Evolutionary conservation across 2,888 invertebrate species (phyloP).

Genomic region (Agrotis ipsilon): DNA sequence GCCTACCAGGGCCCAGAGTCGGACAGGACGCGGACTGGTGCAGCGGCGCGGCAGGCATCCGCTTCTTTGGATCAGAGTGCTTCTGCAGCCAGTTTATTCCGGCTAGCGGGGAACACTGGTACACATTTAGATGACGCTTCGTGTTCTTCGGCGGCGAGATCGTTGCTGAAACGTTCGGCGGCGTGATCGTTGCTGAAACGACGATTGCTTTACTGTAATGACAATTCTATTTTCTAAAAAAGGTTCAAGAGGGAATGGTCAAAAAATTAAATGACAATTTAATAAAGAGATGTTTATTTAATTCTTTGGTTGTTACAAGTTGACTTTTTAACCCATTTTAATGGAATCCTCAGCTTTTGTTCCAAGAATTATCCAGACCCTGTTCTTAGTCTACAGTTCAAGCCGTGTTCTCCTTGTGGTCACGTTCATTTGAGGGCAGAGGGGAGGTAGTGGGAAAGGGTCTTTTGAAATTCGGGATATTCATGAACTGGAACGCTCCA

Average conservation of each 20-base stretch:
- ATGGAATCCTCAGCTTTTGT: slow-evolving; percentile 45
- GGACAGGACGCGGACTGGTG: slow-evolving; percentile 74
- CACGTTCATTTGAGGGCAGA: slow-evolving; percentile 8
- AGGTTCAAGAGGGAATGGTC: slow-evolving; percentile 9
- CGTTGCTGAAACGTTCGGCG: slow-evolving; percentile 83
- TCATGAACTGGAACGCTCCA: slow-evolving; percentile 65
- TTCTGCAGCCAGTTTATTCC: slow-evolving; percentile 57
- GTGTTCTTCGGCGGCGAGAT: slow-evolving; percentile 69
- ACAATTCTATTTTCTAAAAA: slow-evolving; percentile 63
- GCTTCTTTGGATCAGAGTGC: slow-evolving; percentile 40
- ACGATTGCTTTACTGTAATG: slow-evolving; percentile 75
- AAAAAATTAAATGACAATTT: slow-evolving; percentile 67
- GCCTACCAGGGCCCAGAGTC: slow-evolving; percentile 36
- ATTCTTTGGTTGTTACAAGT: slow-evolving; percentile 30
- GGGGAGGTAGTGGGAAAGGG: slow-evolving; percentile 60
- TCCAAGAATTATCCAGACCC: slow-evolving; percentile 1
- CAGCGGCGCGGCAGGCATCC: slow-evolving; percentile 40
- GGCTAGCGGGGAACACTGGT: slow-evolving; percentile 63
- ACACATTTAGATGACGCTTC: slow-evolving; percentile 68
- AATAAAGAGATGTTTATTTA: slow-evolving; percentile 65
- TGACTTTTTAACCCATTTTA: slow-evolving; percentile 19
- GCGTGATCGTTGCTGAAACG: slow-evolving; percentile 80
- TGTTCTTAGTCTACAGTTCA: neutral
- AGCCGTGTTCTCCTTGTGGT: slow-evolving; percentile 2
- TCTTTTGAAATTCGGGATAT: slow-evolving; percentile 67